A percentile compares a stretch with the other conserved stretches of the same genome.
phyloP scores from a whole-genome alignment of 2,888 invertebrate species.

The Hypercompe scribonia region DNA sequence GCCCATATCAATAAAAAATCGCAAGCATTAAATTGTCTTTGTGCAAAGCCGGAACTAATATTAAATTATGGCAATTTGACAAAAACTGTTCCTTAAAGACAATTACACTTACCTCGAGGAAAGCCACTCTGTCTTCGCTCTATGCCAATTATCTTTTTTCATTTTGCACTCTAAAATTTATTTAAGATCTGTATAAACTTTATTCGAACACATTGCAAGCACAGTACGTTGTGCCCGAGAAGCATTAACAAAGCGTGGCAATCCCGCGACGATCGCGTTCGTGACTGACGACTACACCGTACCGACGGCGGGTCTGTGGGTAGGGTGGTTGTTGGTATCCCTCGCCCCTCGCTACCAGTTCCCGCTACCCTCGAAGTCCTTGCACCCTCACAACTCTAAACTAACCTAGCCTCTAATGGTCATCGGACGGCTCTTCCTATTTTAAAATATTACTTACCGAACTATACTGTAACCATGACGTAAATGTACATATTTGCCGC shows the following conservation, averaged over 20 bases:
- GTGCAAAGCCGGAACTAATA: constrained; percentile 45
- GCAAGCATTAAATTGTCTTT: constrained; percentile 39
- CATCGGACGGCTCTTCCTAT: constrained; percentile 7
- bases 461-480: neutral
- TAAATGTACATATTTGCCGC: neutral
- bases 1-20: constrained; percentile 41
- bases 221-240: constrained; percentile 43
- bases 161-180: constrained; percentile 62
- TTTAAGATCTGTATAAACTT: constrained; percentile 67
- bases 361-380: constrained; percentile 42
- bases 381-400: constrained; percentile 45
- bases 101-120: constrained; percentile 59
- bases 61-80: constrained; percentile 38
- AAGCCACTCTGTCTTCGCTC: constrained; percentile 39
- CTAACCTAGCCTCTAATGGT: constrained; percentile 22
- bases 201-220: constrained; percentile 70
- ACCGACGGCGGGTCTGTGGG: constrained; percentile 34
- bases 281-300: constrained; percentile 58
- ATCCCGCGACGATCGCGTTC: constrained; percentile 52
- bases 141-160: constrained; percentile 53
- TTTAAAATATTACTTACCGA: constrained; percentile 3
- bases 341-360: constrained; percentile 46
- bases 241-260: constrained; percentile 40
- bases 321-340: constrained; percentile 55
- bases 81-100: constrained; percentile 14